Evolutionary conservation across 2,797 vertebrate genomes (phyloP), one percentile per base, ranked within the genome.

Genomic region (Oophaga sylvatica): DNA sequence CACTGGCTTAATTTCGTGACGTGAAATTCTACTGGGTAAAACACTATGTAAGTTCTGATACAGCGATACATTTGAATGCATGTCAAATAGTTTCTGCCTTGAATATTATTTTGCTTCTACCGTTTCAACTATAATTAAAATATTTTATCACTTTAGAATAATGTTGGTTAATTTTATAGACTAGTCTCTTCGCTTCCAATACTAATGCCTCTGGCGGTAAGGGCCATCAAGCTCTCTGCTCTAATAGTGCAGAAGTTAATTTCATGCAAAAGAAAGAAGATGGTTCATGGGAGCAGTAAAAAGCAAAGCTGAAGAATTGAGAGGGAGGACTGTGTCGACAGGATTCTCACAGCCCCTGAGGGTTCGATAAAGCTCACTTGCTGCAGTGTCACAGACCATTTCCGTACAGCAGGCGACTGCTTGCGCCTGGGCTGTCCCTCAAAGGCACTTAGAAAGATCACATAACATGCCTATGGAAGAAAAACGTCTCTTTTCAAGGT

Each of bases 281-380:
- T 85, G 79, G 84, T 89, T 70, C 87, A 82, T 22, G 87, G 84
- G 87, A 89, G 87, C 80, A 70, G 60, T 89, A 82, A 89, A 88
- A 85, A 29, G 22, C 20, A 35, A 88, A 63, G 68, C 29, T 70
- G 45, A 85, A 53, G 82, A 73, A 85, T 71, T 87, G 79, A 79
- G 78, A 73, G 31, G 83, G 89, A 86, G 86, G 83, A 70, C 79
- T 63, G 45, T 63, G 78, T 78, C 80, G 67, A 62, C 79, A 89
- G 80, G 57, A 90, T 71, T 26, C 71, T 77, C 67, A 83, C 83
- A 88, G 59, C 83, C 83, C 73, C 81, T 83, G 80, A 88, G 83
- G 81, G 80, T 83, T 86, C 87, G 41, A 90, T 88, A 83, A 86
- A 88, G 80, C 76, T 86, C 71, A 76, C 73, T 86, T 85, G 86